These are phyloP conservation scores for Antrozous pallidus DNA, from an alignment of 2,797 vertebrate species.

Conservation along the genomic window DNA sequence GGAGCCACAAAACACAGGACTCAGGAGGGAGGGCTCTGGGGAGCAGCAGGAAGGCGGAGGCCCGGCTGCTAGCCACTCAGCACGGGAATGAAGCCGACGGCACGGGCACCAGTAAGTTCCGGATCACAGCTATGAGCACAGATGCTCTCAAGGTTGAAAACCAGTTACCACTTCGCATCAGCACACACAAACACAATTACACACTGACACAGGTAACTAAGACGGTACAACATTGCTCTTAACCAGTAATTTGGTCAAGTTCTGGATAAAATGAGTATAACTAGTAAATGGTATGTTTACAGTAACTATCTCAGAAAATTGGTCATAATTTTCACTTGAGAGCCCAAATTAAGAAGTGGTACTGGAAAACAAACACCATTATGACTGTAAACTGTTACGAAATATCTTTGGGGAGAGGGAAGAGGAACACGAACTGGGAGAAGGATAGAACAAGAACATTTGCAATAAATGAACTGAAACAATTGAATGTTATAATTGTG, in stretches of 20 bases:
- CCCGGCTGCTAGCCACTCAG: fast-evolving
- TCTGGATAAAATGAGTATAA: not conserved
- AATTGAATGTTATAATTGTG: not conserved
- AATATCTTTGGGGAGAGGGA: not conserved
- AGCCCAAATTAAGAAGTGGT: not conserved
- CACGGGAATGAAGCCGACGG: fast-evolving
- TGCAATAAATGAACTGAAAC: not conserved
- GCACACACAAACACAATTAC: not conserved
- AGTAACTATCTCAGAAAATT: slow-evolving; percentile 21
- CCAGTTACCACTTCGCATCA: not conserved
- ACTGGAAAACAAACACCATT: not conserved
- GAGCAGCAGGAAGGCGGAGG: too few species aligned
- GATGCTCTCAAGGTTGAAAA: fast-evolving
- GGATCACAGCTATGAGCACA: fast-evolving
- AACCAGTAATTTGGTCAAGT: not conserved
- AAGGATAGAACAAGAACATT: not conserved
- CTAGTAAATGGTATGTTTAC: not conserved
- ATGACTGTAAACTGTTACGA: not conserved
- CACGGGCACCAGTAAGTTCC: fast-evolving
- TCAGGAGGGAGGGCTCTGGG: fast-evolving
- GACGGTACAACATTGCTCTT: not conserved
- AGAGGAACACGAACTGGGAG: not conserved
- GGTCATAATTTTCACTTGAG: slow-evolving; percentile 26
- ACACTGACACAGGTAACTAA: not conserved
- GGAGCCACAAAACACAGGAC: fast-evolving